Evolutionary conservation across 2,113 vertebrate species (phyloP).

Genomic region (Pangasianodon hypophthalmus): DNA sequence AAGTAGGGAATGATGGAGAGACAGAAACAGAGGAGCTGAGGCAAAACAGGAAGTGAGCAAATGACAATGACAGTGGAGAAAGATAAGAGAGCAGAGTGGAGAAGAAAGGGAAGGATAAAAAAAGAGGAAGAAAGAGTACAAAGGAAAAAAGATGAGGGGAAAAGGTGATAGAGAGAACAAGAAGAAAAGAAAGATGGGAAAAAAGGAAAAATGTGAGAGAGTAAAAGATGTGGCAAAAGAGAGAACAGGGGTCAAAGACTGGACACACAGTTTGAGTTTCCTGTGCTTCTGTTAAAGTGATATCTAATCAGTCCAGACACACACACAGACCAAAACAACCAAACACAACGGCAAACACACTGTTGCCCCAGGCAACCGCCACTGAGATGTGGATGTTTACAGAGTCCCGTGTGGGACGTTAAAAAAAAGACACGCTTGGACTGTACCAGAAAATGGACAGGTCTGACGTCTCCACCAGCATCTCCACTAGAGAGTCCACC

Average conservation of each 20-base stretch:
- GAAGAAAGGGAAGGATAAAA: neutral
- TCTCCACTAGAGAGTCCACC: constrained; percentile 99
- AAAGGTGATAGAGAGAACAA: neutral
- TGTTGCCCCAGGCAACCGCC: constrained; percentile 40
- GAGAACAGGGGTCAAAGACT: neutral
- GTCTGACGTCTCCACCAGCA: constrained; percentile 98
- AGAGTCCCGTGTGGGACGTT: constrained; percentile 8
- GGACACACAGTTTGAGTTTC: constrained; percentile 4
- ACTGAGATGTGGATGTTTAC: constrained; percentile 1
- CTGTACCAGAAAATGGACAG: constrained; percentile 97
- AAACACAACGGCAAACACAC: constrained; percentile 40
- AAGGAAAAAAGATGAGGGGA: neutral
- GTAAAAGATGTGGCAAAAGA: neutral
- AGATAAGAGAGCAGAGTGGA: neutral
- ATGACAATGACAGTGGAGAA: too few relatives aligned
- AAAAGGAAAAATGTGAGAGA: too few relatives aligned
- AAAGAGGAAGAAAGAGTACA: neutral
- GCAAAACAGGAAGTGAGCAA: neutral
- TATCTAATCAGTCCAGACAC: constrained; percentile 46
- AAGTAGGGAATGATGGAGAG: neutral
- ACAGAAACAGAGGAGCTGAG: neutral
- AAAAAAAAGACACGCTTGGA: neutral
- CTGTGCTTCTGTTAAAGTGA: constrained; percentile 42
- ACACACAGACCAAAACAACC: neutral
- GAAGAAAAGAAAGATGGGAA: too few relatives aligned